phyloP scores from a whole-genome alignment of 1,140 invertebrate genomes.

The Brachionus rotundiformis region DNA sequence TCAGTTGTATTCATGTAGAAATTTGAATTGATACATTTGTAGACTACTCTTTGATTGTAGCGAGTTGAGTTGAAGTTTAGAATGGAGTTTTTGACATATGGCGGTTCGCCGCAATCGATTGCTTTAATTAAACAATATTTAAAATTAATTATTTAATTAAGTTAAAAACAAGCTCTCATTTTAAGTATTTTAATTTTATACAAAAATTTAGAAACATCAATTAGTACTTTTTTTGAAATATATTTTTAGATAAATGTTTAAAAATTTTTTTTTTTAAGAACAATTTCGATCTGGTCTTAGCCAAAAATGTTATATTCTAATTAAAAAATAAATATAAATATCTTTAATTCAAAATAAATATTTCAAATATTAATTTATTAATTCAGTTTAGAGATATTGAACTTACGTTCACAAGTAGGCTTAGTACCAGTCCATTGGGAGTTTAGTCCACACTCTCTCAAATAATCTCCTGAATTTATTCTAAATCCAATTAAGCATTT shows the following conservation, averaged over 20 bases:
- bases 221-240: too few species aligned
- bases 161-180: too few species aligned
- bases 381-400: too few species aligned
- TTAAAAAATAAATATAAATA: too few species aligned
- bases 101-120: constrained; percentile 46
- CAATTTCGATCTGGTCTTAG: too few species aligned
- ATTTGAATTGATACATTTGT: neutral
- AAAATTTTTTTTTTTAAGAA: neutral
- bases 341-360: too few species aligned
- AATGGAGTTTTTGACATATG: constrained; percentile 33
- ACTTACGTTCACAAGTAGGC: constrained; percentile 39
- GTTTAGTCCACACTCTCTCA: constrained; percentile 25
- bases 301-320: too few species aligned
- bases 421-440: constrained; percentile 15
- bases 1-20: neutral
- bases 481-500: constrained; percentile 7
- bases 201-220: too few species aligned
- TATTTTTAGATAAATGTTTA: neutral
- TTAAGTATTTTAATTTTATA: too few species aligned
- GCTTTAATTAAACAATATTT: neutral
- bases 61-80: constrained; percentile 1
- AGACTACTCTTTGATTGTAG: neutral
- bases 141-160: neutral
- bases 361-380: too few species aligned
- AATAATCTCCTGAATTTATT: constrained; percentile 25